Evolutionary conservation across 1,140 invertebrate species (phyloP), one percentile per base, ranked within the genome.

Genomic region (Procambarus clarkii): DNA sequence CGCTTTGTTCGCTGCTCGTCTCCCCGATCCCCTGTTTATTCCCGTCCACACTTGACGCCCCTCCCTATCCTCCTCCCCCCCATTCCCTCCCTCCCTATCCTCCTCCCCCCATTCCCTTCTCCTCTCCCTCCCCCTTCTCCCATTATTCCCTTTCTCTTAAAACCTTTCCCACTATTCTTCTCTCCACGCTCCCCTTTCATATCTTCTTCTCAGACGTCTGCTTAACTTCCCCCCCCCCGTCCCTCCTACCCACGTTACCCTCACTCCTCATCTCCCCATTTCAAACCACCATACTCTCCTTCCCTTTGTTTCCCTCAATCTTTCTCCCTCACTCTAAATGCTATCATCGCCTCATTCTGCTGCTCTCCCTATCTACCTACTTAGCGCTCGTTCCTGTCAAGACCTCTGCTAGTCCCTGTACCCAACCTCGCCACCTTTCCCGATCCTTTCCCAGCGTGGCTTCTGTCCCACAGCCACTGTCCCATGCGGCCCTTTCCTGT

Each of bases 1-100:
- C 60, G 88, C 88, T 90, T 90, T 90, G 88, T 90, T 90, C 88
- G 45, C 81, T 84, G 78, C 64, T 82, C 79, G 60, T 71, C 87
- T 74, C 44, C 79, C 78, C 64, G 24, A 24, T 74, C 58, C 46
- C 48, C 15, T 88, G 79, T 82, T 88, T 82, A 82, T 88, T 54
- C 54, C 77, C 77, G 77, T 60, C 77, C 50, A 80, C 86, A 79
- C 86, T 80, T 64, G 58, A 88, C 86, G 46, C 46, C 78, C n/a
- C 24, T 11, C 9, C 44, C 60, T 46, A 21, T 44, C 60, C 64
- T 15, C 24, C 45, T 34, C 18, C 48, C 46, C 24, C 50, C 24
- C 18, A 50, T 34, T 11, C n/a, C n/a, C n/a, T 77, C 76, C 74
- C 45, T 13, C 3, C 24, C 76, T 77, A n/a, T 24, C 76, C 18